Percentiles rank a stretch among this genome's conserved stretches.
These are phyloP conservation scores for Channa maculata DNA, from an alignment of 2,113 vertebrate species.

Conservation along the genomic window DNA sequence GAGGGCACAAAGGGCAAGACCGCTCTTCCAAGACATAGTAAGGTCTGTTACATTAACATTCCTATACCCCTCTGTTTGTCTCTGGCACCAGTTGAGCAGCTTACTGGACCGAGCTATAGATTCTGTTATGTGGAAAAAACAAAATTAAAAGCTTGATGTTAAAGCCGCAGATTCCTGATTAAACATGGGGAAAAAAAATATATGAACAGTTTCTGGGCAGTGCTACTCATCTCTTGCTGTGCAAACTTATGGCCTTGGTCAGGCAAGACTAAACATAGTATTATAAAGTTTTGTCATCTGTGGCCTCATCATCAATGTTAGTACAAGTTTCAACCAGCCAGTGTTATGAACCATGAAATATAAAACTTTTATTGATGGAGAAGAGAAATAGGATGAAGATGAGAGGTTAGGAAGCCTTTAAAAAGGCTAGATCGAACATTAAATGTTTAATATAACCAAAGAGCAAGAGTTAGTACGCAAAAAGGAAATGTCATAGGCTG, in stretches of 20 bases:
- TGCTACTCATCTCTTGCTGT: constrained; percentile 21
- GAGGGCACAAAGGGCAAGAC: constrained; percentile 94
- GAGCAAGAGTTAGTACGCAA: constrained; percentile 48
- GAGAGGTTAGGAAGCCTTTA: constrained; percentile 52
- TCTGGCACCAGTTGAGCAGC: constrained; percentile 96
- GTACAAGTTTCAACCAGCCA: constrained; percentile 47
- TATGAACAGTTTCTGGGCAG: constrained; percentile 18
- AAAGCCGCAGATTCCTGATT: constrained; percentile 18
- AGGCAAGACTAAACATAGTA: constrained; percentile 15
- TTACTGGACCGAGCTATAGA: constrained; percentile 96
- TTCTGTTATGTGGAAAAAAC: constrained; percentile 79
- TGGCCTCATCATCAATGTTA: constrained; percentile 51
- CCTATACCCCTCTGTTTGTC: constrained; percentile 94
- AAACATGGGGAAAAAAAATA: constrained; percentile 7
- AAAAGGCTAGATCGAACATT: constrained; percentile 12
- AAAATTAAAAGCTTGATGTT: constrained; percentile 13
- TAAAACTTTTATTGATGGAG: neutral
- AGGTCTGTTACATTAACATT: constrained; percentile 93
- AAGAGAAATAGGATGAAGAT: constrained; percentile 33
- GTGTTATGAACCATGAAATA: constrained; percentile 16
- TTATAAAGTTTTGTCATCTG: constrained; percentile 30
- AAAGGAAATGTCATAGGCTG: constrained; percentile 16
- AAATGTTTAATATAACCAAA: constrained; percentile 22
- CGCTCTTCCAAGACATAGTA: constrained; percentile 97
- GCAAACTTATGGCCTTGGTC: constrained; percentile 36